Evolutionary conservation across 2,113 vertebrate species (phyloP).

Genomic region (Microtus oregoni): DNA sequence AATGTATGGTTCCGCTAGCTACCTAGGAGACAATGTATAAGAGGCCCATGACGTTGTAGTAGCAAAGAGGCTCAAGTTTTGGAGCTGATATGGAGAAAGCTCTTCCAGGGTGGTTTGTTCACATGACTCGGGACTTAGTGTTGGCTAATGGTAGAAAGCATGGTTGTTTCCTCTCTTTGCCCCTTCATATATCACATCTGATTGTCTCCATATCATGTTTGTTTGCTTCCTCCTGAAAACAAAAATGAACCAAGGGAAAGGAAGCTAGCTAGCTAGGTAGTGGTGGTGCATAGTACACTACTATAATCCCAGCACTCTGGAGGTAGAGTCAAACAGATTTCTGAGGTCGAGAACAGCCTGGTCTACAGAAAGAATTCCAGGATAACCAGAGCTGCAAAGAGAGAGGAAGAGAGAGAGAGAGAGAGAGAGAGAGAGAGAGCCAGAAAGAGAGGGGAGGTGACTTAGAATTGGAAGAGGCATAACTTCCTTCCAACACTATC

Average conservation of each 20-base stretch:
- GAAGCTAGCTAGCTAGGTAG: background rate
- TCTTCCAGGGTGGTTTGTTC: background rate
- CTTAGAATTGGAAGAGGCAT: background rate
- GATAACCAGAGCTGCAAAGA: background rate
- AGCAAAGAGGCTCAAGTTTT: background rate
- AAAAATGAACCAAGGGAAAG: background rate
- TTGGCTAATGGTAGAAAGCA: background rate
- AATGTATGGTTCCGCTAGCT: background rate
- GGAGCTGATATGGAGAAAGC: background rate
- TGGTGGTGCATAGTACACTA: background rate
- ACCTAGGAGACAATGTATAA: background rate
- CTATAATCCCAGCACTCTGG: background rate
- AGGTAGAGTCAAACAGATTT: background rate
- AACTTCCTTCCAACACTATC: background rate
- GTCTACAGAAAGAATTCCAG: background rate
- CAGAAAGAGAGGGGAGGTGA: background rate
- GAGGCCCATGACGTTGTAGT: fast-evolving
- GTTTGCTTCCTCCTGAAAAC: background rate
- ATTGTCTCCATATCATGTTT: background rate
- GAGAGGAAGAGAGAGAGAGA: background rate
- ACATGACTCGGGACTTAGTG: background rate
- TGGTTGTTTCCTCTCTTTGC: background rate
- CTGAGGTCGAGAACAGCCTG: background rate
- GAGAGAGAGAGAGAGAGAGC: too few species aligned
- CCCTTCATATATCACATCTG: background rate